Evolutionary conservation across 2,797 vertebrate genomes (phyloP), one percentile per base, ranked within the genome.

Genomic region (Tiaroga cobitis): DNA sequence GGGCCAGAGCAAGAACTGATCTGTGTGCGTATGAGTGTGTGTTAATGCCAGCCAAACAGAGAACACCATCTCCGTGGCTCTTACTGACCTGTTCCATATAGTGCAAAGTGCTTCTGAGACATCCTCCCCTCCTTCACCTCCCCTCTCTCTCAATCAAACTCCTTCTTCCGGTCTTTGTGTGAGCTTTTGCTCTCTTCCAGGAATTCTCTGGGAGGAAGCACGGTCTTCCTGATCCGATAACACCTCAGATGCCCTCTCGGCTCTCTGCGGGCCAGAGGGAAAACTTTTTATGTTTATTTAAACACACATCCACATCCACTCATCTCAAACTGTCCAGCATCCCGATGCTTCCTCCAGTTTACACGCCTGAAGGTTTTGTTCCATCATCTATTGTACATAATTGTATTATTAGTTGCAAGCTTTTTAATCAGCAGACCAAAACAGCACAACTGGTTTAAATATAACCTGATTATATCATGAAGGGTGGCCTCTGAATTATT

Each of bases 91-190:
- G 43, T 34, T 72, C 88, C 74, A 61, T 34, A 37, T 16, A 37
- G 65, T 41, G 65, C 51, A 75, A 16, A 32, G 69, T 16, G 24
- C 77, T 75, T 72, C 32, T 56, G 61, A 59, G 59, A 59, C 29
- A 46, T 84, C 87, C 67, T 78, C 84, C 88, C 83, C 56, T 46
- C 88, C 82, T 79, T 90, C 89, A 84, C 88, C 87, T 88, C 69
- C 82, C 84, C 87, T 82, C 89, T 39, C 89, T 82, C 83, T 91
- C 89, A 76, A 54, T 95, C 92, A 94, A 92, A 93, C 89, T 87
- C 79, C 51, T 81, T 83, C 92, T 94, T 96, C 95, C 95, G 91
- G 91, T 91, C 92, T 95, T 96, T 96, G 94, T 95, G 91, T 90
- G 49, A 89, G 88, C 88, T 87, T 69, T 89, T 90, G 88, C 89